Evolutionary conservation across 1,140 invertebrate genomes (phyloP), one percentile per base, ranked within the genome.

Genomic region (Bathynomus jamesi): DNA sequence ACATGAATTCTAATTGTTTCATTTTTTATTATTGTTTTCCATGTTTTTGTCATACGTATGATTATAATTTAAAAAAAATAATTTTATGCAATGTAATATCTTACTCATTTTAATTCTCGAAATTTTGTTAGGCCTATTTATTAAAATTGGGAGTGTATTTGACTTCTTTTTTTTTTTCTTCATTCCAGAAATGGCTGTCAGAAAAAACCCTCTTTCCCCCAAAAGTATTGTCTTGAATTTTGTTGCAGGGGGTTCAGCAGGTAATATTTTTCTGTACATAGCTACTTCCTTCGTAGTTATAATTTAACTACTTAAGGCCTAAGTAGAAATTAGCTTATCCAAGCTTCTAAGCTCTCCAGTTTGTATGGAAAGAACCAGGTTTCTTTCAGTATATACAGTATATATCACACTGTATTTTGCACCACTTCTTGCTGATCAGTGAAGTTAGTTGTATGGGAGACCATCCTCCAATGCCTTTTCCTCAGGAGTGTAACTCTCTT

Each of bases 211-310:
- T 24, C 28, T 69, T 17, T 21, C 25, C 13, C 53, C 62, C n/a
- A 90, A 89, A 81, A 85, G 90, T 80, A 91, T 90, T 65, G 86
- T 85, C 1, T 89, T 95, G 81, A 93, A 95, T 85, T 89, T 95
- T 78, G 86, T 87, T 32, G 89, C 94, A 76, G 93, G 94, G 70
- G 93, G 93, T 70, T 93, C 91, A 74, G 93, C 93, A 76, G 93
- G 87, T 87, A 82, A 77, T 72, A n/a, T 17, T 53, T 40, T 11
- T 65, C 21, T 28, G 5, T 27, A 63, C 61, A 63, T 53, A 53
- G 46, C 11, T 13, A 53, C 46, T 53, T 21, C 46, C 11, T 21
- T 53, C n/a, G n/a, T n/a, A n/a, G n/a, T n/a, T n/a, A n/a, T 53
- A 53, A 53, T 72, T 70, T 25, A 0, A 32, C 31, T 77, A 24